A percentile compares a stretch with the other conserved stretches of the same genome.
Conservation (phyloP, 2,888 invertebrate species). For the Pseudoips prasinana region DNA sequence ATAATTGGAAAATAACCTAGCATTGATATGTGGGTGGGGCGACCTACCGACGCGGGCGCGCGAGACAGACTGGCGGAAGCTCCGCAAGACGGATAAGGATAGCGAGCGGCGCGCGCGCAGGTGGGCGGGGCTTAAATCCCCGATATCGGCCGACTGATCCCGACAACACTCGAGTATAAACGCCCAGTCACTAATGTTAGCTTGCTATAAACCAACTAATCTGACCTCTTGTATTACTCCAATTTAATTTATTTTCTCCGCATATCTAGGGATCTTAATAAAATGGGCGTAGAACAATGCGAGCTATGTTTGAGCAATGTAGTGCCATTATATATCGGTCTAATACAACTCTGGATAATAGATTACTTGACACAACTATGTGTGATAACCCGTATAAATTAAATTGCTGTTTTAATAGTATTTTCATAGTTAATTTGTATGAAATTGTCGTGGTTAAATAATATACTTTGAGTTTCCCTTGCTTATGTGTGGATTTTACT, state of each 20-base stretch:
- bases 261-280: slow-evolving; percentile 32
- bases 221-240: slow-evolving; percentile 44
- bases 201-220: slow-evolving; percentile 39
- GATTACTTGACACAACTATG: slow-evolving; percentile 41
- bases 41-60: slow-evolving; percentile 36
- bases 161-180: slow-evolving; percentile 60
- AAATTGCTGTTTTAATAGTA: slow-evolving; percentile 25
- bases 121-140: slow-evolving; percentile 57
- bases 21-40: slow-evolving; percentile 64
- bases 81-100: slow-evolving; percentile 44
- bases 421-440: slow-evolving; percentile 19
- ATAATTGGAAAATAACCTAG: slow-evolving; percentile 76
- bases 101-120: slow-evolving; percentile 39
- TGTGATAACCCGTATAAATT: slow-evolving; percentile 39
- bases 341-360: slow-evolving; percentile 42
- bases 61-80: slow-evolving; percentile 46
- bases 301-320: slow-evolving; percentile 50
- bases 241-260: slow-evolving; percentile 11
- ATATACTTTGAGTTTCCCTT: too few relatives aligned
- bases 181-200: slow-evolving; percentile 65
- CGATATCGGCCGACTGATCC: slow-evolving; percentile 60
- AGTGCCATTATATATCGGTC: slow-evolving; percentile 43
- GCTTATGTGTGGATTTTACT: too few relatives aligned
- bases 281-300: slow-evolving; percentile 48
- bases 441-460: too few relatives aligned